Conservation (phyloP, 2,113 vertebrate genomes). For the Zosterops hypoxanthus region DNA sequence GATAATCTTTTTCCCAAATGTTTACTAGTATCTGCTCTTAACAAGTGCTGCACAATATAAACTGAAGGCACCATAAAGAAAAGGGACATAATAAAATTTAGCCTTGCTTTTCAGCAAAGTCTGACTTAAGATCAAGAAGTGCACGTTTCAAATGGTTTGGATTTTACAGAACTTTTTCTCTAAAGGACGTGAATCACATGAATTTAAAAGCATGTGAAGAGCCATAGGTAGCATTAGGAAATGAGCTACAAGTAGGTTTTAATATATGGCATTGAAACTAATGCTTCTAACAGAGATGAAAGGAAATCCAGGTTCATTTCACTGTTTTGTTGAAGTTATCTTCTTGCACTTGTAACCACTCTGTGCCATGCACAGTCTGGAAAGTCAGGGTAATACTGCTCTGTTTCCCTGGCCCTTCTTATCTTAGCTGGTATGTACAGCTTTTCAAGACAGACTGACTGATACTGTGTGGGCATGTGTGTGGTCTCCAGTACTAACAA, state of each 20-base stretch:
- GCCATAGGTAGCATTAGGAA: neutral
- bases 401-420: neutral
- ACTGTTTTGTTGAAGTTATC: neutral
- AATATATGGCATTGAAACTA: neutral
- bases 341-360: neutral
- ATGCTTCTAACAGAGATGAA: neutral
- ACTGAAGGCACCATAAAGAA: neutral
- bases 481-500: conserved; percentile 12
- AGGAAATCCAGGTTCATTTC: neutral
- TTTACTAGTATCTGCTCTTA: conserved; percentile 24
- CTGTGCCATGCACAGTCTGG: neutral
- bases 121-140: neutral
- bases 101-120: neutral
- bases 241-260: neutral
- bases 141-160: neutral
- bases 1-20: conserved; percentile 29
- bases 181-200: neutral
- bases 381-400: neutral
- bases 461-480: neutral
- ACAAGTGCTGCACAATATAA: conserved; percentile 10
- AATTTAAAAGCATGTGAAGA: neutral
- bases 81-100: neutral
- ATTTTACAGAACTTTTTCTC: neutral
- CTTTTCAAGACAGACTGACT: neutral
- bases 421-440: neutral